A percentile compares a stretch with the other conserved stretches of the same genome.
phyloP scores from a whole-genome alignment of 2,888 invertebrate species.

The Cerceris rybyensis region DNA sequence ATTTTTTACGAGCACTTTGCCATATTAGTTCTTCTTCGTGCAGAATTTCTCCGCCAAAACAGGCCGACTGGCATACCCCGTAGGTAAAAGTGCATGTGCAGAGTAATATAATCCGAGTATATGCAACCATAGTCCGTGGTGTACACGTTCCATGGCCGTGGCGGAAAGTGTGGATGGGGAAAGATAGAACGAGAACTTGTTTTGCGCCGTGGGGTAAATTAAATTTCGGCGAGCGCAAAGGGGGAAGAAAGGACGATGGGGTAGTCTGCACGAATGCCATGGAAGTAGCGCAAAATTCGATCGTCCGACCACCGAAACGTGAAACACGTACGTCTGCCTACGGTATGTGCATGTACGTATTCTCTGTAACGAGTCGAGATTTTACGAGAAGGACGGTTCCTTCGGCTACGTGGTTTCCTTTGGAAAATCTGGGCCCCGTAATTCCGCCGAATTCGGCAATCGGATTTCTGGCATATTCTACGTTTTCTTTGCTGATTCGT shows the following conservation, averaged over 20 bases:
- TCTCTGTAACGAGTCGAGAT: constrained; percentile 38
- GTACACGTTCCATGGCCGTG: constrained; percentile 18
- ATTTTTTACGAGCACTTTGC: constrained; percentile 38
- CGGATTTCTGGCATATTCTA: neutral
- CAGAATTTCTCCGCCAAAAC: constrained; percentile 4
- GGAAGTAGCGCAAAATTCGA: constrained; percentile 46
- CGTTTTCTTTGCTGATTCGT: neutral
- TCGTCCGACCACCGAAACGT: constrained; percentile 48
- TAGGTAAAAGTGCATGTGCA: neutral
- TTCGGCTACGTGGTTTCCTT: neutral
- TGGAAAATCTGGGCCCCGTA: neutral
- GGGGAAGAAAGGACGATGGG: constrained; percentile 8
- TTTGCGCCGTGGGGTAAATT: constrained; percentile 41
- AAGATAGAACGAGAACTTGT: constrained; percentile 27
- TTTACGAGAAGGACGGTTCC: neutral
- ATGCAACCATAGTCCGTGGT: constrained; percentile 7
- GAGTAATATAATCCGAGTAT: constrained; percentile 38
- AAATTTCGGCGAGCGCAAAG: constrained; percentile 37
- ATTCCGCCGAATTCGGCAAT: neutral
- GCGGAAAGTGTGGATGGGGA: constrained; percentile 27
- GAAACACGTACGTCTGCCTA: constrained; percentile 42
- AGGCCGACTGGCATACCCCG: neutral
- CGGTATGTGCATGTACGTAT: constrained; percentile 26
- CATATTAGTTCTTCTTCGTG: constrained; percentile 14
- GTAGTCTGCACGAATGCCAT: neutral